These are phyloP conservation scores for Anhinga rufa DNA, from an alignment of 2,113 vertebrate genomes.

Conservation along the genomic window DNA sequence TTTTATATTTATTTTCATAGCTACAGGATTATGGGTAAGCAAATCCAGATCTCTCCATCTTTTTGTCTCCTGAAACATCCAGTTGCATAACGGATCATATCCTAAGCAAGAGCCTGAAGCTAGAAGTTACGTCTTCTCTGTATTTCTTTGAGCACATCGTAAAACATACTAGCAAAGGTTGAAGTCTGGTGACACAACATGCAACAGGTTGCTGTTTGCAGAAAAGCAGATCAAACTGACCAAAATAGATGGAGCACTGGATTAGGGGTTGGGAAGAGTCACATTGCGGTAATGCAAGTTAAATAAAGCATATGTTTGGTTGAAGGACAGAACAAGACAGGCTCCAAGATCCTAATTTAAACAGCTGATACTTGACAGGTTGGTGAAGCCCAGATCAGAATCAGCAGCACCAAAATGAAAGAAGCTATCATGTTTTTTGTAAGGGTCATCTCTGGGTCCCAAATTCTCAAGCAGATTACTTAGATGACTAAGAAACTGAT, in stretches of 20 bases:
- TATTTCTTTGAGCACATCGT: background rate
- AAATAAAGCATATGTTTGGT: background rate
- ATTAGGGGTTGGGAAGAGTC: background rate
- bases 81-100: background rate
- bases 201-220: background rate
- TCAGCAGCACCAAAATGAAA: background rate
- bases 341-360: background rate
- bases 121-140: background rate
- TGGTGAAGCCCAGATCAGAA: background rate
- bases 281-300: background rate
- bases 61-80: background rate
- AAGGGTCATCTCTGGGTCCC: background rate
- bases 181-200: background rate
- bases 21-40: background rate
- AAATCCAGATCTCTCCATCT: background rate
- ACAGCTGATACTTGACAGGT: background rate
- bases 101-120: background rate
- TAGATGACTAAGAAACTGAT: background rate
- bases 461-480: background rate
- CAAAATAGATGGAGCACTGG: background rate
- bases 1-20: background rate
- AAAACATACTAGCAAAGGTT: background rate
- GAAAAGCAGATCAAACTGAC: background rate
- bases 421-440: background rate
- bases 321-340: background rate